Evolutionary conservation across 2,797 vertebrate species (phyloP), one percentile per base, ranked within the genome.

Genomic region (Sylvia borin): DNA sequence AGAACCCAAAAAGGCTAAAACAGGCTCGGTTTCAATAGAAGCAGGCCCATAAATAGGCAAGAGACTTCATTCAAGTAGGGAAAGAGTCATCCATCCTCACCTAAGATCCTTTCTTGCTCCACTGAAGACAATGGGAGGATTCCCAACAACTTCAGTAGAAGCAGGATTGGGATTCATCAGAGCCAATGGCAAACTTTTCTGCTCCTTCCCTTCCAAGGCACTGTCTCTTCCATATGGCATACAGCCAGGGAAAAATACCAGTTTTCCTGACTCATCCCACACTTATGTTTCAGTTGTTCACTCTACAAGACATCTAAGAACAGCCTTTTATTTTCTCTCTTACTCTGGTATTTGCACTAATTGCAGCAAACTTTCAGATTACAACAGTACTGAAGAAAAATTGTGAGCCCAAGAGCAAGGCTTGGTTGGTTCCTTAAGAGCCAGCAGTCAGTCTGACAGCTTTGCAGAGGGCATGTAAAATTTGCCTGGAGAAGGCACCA

Each of bases 21-120:
- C 93, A 96, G 96, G 96, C 96, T 96, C 91, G 85, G 96, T 96
- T 97, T 97, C 96, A 97, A 96, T 79, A 96, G 96, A 95, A 96
- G 95, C 95, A 95, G 95, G 94, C 95, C 95, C 81, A 96, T 96
- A 96, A 95, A 94, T 95, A 96, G 90, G 95, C 90, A 96, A 95
- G 92, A 97, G 90, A 97, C 93, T 95, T 95, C 94, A 96, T 96
- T 97, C 95, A 97, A 95, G 95, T 95, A 96, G 88, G 94, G 95
- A 95, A 95, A 93, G 92, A 96, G 95, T 95, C 90, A 95, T 84
- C 88, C 94, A 93, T 93, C 80, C 95, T 97, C 94, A 97, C 89
- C 73, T 90, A 95, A 95, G 85, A 95, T 94, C 90, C 96, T 93
- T 88, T 89, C 94, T 93, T 97, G 96, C 95, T 93, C 77, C 77